Base-by-base conservation (phyloP, 37 sponge, comb jelly and placozoan genomes). In the Geodia barretti region DNA sequence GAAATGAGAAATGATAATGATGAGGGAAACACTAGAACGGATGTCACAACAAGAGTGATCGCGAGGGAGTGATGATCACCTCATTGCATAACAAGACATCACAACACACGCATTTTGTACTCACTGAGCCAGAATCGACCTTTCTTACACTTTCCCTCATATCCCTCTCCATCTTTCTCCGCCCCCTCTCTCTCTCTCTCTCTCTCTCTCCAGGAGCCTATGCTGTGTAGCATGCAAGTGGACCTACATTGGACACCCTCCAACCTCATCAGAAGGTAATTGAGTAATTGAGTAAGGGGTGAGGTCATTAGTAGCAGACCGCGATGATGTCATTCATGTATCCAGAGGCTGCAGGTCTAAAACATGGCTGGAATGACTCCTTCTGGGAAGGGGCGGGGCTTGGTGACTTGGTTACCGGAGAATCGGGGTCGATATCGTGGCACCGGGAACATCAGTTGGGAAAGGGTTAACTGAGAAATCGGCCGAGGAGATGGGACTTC, bases 181-280 rank as follows among this genome's bases (percentile, higher is more conserved):
- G n/a, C n/a, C n/a, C n/a, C n/a, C n/a, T n/a, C n/a, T n/a, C n/a
- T n/a, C n/a, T n/a, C n/a, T n/a, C n/a, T n/a, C 20, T n/a, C 17
- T 38, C 32, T 40, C 11, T 28, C n/a, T 85, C 38, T 1, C 1
- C 43, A 86, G 94, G 60, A 93, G 93, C 17, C 62, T 96, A 19
- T 96, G 97, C 70, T 89, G 86, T 34, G 70, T 96, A 14, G 88
- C 84, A 1, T 93, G 94, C 69, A 96, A 96, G 68, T 96, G 93
- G 94, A 93, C 90, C 36, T 96, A 93, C 47, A 84, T 95, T n/a
- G 85, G 84, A 19, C 79, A 83, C 26, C 59, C 62, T 36, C 68
- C 68, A 0, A 25, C 8, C 8, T 14, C 32, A 24, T 5, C 29
- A 60, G 25, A 30, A 30, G 59, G 60, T 33, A 64, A 19, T 75